Evolutionary conservation across 2,888 invertebrate species (phyloP).

Genomic region (Temnothorax rugatulus): DNA sequence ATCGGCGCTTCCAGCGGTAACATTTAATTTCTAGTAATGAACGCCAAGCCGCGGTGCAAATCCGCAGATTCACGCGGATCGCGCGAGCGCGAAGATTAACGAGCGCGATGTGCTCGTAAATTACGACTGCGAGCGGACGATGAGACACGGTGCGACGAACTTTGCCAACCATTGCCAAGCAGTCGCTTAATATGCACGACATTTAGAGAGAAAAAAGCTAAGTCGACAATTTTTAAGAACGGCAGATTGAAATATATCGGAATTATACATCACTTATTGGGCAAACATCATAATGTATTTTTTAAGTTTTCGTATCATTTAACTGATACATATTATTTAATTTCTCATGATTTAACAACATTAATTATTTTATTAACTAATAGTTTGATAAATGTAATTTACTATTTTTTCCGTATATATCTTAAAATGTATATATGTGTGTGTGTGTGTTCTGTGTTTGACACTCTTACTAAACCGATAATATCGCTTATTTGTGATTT

Average conservation of each 20-base stretch:
- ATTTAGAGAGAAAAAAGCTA: background rate
- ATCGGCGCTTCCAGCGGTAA: constrained; percentile 57
- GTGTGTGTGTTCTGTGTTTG: background rate
- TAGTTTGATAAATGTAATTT: background rate
- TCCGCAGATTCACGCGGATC: constrained; percentile 51
- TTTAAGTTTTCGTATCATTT: background rate
- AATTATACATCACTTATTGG: background rate
- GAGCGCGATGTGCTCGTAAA: constrained; percentile 49
- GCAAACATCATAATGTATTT: background rate
- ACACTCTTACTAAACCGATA: background rate
- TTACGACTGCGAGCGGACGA: constrained; percentile 33
- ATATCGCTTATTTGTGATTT: background rate
- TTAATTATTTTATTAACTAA: constrained; percentile 3
- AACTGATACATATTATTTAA: background rate
- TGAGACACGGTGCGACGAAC: constrained; percentile 34
- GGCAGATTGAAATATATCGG: background rate
- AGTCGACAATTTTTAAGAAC: constrained; percentile 7
- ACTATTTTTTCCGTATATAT: background rate
- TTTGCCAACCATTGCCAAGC: constrained; percentile 20
- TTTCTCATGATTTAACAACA: background rate
- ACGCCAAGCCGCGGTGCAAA: constrained; percentile 39
- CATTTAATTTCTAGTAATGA: constrained; percentile 56
- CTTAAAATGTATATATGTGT: background rate
- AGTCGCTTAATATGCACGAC: background rate
- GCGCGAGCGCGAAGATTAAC: constrained; percentile 52